Evolutionary conservation across 2,113 vertebrate genomes (phyloP).

Genomic region (Athene cunicularia): DNA sequence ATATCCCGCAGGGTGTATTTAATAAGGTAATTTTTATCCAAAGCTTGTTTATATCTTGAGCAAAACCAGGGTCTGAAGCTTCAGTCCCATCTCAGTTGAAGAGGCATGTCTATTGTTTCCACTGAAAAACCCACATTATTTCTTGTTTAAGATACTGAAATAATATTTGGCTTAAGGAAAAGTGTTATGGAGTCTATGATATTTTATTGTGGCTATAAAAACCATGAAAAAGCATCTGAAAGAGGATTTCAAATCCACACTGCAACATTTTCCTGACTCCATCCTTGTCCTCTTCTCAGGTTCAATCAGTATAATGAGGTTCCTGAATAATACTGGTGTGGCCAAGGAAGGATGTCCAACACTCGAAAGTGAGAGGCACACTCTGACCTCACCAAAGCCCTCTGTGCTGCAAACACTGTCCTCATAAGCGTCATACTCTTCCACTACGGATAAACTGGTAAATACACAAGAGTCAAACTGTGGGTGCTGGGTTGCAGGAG

Average conservation of each 20-base stretch:
- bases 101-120: neutral
- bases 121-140: neutral
- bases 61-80: neutral
- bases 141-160: neutral
- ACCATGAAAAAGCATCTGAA: neutral
- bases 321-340: neutral
- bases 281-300: neutral
- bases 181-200: neutral
- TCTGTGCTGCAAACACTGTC: neutral
- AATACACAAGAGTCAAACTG: neutral
- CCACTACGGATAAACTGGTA: neutral
- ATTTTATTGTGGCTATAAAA: neutral
- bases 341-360: neutral
- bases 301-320: neutral
- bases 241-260: neutral
- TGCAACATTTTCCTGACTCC: neutral
- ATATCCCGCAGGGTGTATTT: neutral
- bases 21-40: neutral
- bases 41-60: neutral
- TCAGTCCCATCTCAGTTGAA: neutral
- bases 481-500: neutral
- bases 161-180: neutral
- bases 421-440: neutral
- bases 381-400: neutral
- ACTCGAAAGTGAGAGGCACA: neutral